These are phyloP conservation scores for Dicrurus megarhynchus DNA, from an alignment of 2,113 vertebrate species.

Conservation along the genomic window DNA sequence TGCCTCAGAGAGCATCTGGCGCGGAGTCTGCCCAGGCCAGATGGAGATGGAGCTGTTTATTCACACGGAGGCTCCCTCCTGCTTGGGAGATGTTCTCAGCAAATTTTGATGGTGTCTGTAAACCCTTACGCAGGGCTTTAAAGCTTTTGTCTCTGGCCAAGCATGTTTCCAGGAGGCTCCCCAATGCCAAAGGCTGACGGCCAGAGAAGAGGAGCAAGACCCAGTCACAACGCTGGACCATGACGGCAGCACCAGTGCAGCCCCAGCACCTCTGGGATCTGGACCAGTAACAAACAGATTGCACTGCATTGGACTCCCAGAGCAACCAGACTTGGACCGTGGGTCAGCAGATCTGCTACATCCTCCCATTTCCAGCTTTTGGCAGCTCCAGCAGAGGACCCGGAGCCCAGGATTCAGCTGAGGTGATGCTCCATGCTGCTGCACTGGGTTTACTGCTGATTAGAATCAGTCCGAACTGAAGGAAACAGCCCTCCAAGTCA, in stretches of 20 bases:
- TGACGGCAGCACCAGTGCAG: rapidly evolving
- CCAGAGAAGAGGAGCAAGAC: background rate
- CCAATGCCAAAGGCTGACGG: background rate
- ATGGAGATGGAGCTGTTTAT: background rate
- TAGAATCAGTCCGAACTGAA: background rate
- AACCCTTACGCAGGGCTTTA: background rate
- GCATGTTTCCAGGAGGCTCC: background rate
- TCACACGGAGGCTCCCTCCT: background rate
- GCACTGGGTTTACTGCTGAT: background rate
- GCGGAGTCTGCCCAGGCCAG: background rate
- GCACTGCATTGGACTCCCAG: rapidly evolving
- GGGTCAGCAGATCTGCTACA: background rate
- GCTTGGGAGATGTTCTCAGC: background rate
- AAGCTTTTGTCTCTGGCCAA: background rate
- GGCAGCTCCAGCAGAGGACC: background rate
- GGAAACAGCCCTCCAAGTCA: background rate
- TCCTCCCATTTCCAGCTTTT: background rate
- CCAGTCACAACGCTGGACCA: rapidly evolving
- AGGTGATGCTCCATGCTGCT: background rate
- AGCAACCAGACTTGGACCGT: background rate
- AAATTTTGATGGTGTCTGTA: background rate
- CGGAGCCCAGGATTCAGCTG: rapidly evolving
- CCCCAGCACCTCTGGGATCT: background rate
- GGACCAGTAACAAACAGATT: background rate
- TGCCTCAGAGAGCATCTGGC: constrained; percentile 25